These are phyloP conservation scores for Mimumesa dahlbomi DNA, from an alignment of 2,888 invertebrate genomes.

Conservation along the genomic window DNA sequence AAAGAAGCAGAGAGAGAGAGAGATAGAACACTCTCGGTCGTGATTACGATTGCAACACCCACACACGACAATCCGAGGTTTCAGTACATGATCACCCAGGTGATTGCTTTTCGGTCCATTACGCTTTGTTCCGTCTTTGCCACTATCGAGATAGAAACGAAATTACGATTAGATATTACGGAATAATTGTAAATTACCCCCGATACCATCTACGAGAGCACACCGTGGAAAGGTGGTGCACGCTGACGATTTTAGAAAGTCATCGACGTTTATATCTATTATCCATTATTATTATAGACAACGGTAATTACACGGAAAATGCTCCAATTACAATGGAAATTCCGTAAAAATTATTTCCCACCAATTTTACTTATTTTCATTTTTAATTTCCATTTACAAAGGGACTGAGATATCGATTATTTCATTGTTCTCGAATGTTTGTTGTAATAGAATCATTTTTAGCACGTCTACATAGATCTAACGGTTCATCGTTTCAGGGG, in stretches of 20 bases:
- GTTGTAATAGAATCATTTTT: no score
- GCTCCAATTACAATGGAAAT: no score
- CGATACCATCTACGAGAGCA: constrained; percentile 14
- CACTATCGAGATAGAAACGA: not conserved
- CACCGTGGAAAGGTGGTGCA: not conserved
- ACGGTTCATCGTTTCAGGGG: no score
- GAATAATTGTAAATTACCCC: constrained; percentile 32
- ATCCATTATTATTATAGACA: constrained; percentile 8
- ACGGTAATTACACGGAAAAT: no score
- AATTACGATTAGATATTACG: constrained; percentile 20
- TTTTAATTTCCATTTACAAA: no score
- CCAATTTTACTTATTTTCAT: no score
- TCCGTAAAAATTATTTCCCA: no score
- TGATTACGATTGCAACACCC: constrained; percentile 18
- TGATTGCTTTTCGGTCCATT: constrained; percentile 24
- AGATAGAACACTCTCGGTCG: constrained; percentile 1
- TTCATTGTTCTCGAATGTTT: no score
- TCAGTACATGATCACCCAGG: constrained; percentile 14
- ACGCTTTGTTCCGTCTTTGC: not conserved
- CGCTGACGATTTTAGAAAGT: constrained; percentile 20
- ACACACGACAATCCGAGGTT: not conserved
- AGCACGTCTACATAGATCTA: no score
- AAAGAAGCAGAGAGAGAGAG: no score
- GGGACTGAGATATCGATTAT: no score
- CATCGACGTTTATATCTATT: constrained; percentile 16